Evolutionary conservation across 2,888 invertebrate genomes (phyloP), one percentile per base, ranked within the genome.

Genomic region (Monopis laevigella): DNA sequence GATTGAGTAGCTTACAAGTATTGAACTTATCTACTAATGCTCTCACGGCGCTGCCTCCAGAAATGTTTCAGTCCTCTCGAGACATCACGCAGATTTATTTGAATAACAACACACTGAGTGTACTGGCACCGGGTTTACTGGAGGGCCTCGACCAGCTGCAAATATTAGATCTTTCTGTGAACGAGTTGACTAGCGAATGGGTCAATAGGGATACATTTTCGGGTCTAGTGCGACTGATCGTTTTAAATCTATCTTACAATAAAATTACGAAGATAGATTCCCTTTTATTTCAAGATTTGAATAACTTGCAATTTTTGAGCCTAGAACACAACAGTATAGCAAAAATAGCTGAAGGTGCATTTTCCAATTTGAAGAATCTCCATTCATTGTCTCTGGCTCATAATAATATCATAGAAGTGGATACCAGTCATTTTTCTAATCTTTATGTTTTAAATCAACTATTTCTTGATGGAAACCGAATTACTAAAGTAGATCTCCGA

Each of bases 1-100:
- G 90, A 21, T 72, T 93, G 46, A 82, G 75, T 50, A 83, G 86
- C 45, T 68, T 93, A 48, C 85, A 86, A 59, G 81, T 87, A 39
- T 74, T 94, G 26, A 92, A 93, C 71, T 69, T 93, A 55, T 90
- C 92, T 19, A 88, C 88, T 53, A 94, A 94, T 65, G 85, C 86
- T 48, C 71, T 94, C 51, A 87, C 86, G 26, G 88, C 88, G 6
- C 72, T 93, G 50, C 92, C 93, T 5, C 88, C 90, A 24, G 89
- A 90, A 59, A 72, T 92, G 59, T 90, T 93, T 59, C 84, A 88
- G 55, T 86, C 86, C 28, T 87, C 88, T n/a, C 81, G 85, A 47
- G 86, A 88, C 50, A 77, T 92, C 32, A 84, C 86, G 45, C 87
- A 90, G 62, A 81, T 92, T 51, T 86, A 90, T 55, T 77, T 92